Evolutionary conservation across 2,888 invertebrate genomes (phyloP).

Genomic region (Antitype chi): DNA sequence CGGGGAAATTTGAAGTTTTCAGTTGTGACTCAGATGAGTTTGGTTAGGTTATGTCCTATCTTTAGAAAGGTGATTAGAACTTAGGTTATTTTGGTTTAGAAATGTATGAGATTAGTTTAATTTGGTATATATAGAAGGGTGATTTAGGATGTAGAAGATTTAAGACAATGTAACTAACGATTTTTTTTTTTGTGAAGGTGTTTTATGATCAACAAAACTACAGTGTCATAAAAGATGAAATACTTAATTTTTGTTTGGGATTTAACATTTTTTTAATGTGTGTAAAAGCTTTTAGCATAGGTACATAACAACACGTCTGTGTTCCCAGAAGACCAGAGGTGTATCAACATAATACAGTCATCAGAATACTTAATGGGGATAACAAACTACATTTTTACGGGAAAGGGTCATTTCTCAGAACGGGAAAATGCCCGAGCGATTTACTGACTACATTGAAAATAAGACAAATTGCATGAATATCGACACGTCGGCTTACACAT

Average conservation of each 20-base stretch:
- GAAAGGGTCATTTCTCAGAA: not conserved
- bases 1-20: constrained; percentile 9
- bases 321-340: no score
- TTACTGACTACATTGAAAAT: no score
- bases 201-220: not conserved
- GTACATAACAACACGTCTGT: no score
- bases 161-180: not conserved
- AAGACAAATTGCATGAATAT: no score
- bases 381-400: not conserved
- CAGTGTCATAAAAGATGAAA: not conserved
- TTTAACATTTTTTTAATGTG: not conserved
- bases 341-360: not conserved
- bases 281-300: not conserved
- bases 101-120: not conserved
- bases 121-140: constrained; percentile 22
- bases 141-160: constrained; percentile 4
- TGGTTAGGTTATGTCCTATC: constrained; percentile 9
- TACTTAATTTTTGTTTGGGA: not conserved
- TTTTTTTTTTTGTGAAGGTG: constrained; percentile 10
- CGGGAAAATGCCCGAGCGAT: no score
- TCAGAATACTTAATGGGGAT: not conserved
- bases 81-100: constrained; percentile 3
- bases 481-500: no score
- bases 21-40: constrained; percentile 3
- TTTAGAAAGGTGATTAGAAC: constrained; percentile 1